Conservation (phyloP, 1,140 invertebrate species). For the Drosophila mayri region DNA sequence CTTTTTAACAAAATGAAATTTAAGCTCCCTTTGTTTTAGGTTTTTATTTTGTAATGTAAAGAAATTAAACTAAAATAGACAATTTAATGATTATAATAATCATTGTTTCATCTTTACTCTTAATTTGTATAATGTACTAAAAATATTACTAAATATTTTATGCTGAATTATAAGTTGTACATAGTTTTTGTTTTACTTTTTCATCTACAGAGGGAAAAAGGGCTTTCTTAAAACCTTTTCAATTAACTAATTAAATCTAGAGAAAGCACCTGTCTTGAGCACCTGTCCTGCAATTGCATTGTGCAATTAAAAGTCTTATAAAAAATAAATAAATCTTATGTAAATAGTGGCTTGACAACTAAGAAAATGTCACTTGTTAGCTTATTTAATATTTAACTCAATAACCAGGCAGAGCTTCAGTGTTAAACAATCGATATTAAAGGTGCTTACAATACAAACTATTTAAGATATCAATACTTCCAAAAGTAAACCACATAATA, state of each 20-base stretch:
- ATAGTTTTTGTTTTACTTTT: neutral
- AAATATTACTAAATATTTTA: neutral
- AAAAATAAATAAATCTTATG: neutral
- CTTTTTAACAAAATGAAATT: too few relatives aligned
- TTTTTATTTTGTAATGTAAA: too few relatives aligned
- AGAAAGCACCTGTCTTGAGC: neutral
- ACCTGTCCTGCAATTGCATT: neutral
- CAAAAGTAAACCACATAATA: neutral
- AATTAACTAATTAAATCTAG: neutral
- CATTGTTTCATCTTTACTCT: too few relatives aligned
- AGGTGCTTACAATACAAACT: neutral
- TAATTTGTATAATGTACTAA: too few relatives aligned
- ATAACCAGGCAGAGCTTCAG: neutral
- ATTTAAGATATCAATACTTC: neutral
- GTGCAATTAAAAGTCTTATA: neutral
- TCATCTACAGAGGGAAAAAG: neutral
- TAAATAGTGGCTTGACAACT: neutral
- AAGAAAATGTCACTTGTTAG: neutral
- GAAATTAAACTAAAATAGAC: too few relatives aligned
- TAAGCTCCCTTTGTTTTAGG: too few relatives aligned
- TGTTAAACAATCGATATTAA: neutral
- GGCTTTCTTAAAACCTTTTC: neutral
- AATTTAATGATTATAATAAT: too few relatives aligned
- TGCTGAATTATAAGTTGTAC: neutral
- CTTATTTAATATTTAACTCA: neutral